Evolutionary conservation across 2,113 vertebrate species (phyloP).

Genomic region (Sebastes fasciatus): DNA sequence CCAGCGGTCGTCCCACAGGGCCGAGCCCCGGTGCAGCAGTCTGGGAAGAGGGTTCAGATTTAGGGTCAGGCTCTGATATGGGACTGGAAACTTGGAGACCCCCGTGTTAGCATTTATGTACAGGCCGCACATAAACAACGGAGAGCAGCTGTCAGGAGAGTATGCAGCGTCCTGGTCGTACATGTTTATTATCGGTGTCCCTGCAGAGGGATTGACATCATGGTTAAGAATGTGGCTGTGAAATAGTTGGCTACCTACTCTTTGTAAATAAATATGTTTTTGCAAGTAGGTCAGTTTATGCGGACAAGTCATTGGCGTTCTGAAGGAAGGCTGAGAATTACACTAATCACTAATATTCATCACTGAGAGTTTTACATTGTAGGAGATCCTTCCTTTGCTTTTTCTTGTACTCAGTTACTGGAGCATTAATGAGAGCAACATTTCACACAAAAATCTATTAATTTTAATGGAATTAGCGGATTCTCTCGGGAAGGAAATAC

Average conservation of each 20-base stretch:
- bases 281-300: conserved; percentile 51
- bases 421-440: not conserved
- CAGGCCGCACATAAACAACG: conserved; percentile 70
- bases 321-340: conserved; percentile 37
- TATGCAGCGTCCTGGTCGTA: conserved; percentile 57
- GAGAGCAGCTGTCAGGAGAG: conserved; percentile 70
- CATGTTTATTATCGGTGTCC: conserved; percentile 77
- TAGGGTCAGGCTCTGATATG: conserved; percentile 67
- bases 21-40: conserved; percentile 24
- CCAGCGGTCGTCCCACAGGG: conserved; percentile 59
- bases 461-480: not conserved
- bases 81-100: conserved; percentile 68
- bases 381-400: not conserved
- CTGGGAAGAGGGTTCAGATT: conserved; percentile 62
- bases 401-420: not conserved
- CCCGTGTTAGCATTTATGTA: conserved; percentile 72
- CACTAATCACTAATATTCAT: conserved; percentile 46
- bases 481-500: not conserved
- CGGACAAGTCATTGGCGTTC: conserved; percentile 57
- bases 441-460: not conserved
- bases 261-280: conserved; percentile 70
- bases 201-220: conserved; percentile 69
- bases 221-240: conserved; percentile 68
- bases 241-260: conserved; percentile 62
- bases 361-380: conserved; percentile 28